These are phyloP conservation scores for Pteria penguin DNA, from an alignment of 2,888 invertebrate genomes.

Conservation along the genomic window DNA sequence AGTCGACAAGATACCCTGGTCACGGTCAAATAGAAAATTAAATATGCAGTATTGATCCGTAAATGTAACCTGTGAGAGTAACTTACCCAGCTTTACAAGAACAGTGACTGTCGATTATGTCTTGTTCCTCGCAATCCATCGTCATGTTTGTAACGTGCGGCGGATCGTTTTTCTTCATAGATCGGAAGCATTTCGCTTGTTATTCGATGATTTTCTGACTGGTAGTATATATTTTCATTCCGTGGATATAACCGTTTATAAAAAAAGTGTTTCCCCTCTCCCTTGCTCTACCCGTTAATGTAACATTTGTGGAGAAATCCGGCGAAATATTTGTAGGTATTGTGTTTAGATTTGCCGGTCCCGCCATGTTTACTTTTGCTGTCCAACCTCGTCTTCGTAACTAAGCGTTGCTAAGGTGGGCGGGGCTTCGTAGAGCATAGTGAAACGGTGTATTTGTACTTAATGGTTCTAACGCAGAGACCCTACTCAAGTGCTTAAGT, in stretches of 20 bases:
- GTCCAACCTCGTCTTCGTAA: background rate
- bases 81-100: slow-evolving; percentile 3
- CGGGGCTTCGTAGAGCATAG: slow-evolving; percentile 1
- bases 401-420: slow-evolving; percentile 1
- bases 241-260: background rate
- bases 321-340: background rate
- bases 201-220: background rate
- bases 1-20: no score
- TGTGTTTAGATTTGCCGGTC: background rate
- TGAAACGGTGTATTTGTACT: slow-evolving; percentile 13
- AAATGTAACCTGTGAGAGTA: no score
- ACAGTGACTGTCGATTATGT: background rate
- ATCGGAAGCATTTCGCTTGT: background rate
- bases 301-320: background rate
- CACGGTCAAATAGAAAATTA: no score
- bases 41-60: no score
- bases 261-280: slow-evolving; percentile 1
- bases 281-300: background rate
- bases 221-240: background rate
- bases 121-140: background rate
- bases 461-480: no score
- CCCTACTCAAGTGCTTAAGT: no score
- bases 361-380: background rate
- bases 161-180: background rate
- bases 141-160: background rate